Percentiles rank a stretch among this genome's conserved stretches.
Evolutionary conservation across 2,888 invertebrate genomes (phyloP).

Genomic region (Eurois occulta): DNA sequence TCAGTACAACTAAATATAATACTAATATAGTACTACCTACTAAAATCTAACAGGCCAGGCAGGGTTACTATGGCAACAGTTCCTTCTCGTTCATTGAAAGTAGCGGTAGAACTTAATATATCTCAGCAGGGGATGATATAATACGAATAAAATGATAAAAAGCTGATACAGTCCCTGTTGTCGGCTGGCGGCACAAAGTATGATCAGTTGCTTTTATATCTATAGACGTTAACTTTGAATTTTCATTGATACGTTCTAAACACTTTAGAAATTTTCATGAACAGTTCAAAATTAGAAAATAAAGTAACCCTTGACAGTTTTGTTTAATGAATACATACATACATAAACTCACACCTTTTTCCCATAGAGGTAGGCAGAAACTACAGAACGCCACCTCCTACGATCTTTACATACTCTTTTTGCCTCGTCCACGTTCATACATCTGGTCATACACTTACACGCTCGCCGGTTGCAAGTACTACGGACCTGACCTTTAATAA

Average conservation of each 20-base stretch:
- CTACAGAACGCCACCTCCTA: too few species aligned
- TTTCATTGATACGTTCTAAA: neutral
- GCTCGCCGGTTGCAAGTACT: neutral
- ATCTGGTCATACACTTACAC: too few species aligned
- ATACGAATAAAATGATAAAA: constrained; percentile 3
- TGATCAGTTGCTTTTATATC: neutral
- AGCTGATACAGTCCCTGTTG: neutral
- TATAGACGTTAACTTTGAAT: too few species aligned
- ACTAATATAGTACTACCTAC: neutral
- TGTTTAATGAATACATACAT: too few species aligned
- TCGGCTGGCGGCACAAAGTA: neutral
- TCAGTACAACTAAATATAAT: neutral
- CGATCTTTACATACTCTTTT: too few species aligned
- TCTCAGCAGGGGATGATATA: constrained; percentile 9
- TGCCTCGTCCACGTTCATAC: too few species aligned
- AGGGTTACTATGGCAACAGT: neutral
- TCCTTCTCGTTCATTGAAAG: neutral
- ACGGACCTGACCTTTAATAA: neutral
- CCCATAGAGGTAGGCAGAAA: too few species aligned
- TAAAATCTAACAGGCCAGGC: neutral
- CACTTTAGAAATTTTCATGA: neutral
- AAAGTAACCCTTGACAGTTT: too few species aligned
- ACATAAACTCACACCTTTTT: too few species aligned
- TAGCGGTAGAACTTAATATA: neutral
- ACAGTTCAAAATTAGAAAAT: neutral